These are phyloP conservation scores for Cryptus armator DNA, from an alignment of 2,888 invertebrate species.

Conservation along the genomic window DNA sequence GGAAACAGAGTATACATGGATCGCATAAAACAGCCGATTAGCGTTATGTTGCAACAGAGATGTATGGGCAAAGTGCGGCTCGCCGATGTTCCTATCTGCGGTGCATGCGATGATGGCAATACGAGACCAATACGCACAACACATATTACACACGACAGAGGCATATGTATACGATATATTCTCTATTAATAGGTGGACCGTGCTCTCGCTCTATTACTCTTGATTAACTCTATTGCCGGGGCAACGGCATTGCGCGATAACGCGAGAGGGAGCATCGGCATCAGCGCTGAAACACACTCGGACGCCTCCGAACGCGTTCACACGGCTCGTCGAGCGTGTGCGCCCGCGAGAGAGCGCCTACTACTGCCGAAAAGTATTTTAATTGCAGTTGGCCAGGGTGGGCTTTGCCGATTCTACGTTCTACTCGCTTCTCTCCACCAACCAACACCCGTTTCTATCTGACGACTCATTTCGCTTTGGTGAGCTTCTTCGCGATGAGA, in stretches of 20 bases:
- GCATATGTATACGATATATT: slow-evolving; percentile 62
- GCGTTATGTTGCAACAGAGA: slow-evolving; percentile 45
- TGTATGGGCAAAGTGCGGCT: slow-evolving; percentile 26
- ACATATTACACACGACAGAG: background rate
- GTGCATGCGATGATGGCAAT: background rate
- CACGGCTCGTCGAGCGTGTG: slow-evolving; percentile 34
- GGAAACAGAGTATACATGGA: background rate
- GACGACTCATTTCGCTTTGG: slow-evolving; percentile 50
- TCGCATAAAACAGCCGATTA: slow-evolving; percentile 55
- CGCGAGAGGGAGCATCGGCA: slow-evolving; percentile 55
- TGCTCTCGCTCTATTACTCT: slow-evolving; percentile 77
- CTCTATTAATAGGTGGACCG: slow-evolving; percentile 78
- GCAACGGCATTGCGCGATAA: slow-evolving; percentile 77
- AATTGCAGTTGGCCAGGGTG: slow-evolving; percentile 43
- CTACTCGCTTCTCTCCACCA: background rate
- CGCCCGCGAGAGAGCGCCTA: no score
- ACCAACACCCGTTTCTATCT: background rate
- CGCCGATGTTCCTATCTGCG: slow-evolving; percentile 15
- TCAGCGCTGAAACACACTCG: slow-evolving; percentile 15
- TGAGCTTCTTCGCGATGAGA: background rate
- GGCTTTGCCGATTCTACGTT: slow-evolving; percentile 31
- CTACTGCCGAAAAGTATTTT: slow-evolving; percentile 57
- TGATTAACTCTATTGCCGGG: slow-evolving; percentile 78
- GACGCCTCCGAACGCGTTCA: slow-evolving; percentile 19
- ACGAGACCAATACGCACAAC: background rate